These are phyloP conservation scores for Phacellophora camtschatica DNA, from an alignment of 30 jellyfish, hydroid and myxozoan species.

Conservation along the genomic window DNA sequence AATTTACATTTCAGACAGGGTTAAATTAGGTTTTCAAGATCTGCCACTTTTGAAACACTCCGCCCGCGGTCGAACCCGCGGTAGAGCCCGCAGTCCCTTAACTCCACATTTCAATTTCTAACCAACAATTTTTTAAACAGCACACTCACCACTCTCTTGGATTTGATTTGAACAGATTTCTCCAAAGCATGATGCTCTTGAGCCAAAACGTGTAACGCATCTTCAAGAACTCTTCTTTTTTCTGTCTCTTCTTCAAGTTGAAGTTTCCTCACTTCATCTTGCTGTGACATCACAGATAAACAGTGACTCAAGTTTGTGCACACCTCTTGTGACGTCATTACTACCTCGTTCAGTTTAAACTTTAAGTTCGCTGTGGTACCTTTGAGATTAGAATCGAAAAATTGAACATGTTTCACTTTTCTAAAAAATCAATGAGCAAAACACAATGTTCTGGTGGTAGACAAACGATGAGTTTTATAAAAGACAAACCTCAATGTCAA, in stretches of 20 bases:
- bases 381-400: neutral
- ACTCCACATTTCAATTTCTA: too few species aligned
- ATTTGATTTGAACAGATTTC: conserved; percentile 74
- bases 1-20: too few species aligned
- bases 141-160: conserved; percentile 47
- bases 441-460: too few species aligned
- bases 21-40: too few species aligned
- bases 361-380: conserved; percentile 90
- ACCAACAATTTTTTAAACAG: too few species aligned
- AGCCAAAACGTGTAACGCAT: conserved; percentile 94
- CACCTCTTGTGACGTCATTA: conserved; percentile 92
- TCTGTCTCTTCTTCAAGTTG: conserved; percentile 97
- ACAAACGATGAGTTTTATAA: too few species aligned
- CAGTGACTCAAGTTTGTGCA: conserved; percentile 90
- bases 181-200: conserved; percentile 94
- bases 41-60: too few species aligned
- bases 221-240: conserved; percentile 93
- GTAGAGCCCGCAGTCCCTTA: too few species aligned
- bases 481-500: too few species aligned
- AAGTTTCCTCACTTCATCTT: conserved; percentile 96
- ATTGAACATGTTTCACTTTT: neutral
- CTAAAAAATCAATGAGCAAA: too few species aligned
- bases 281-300: conserved; percentile 87
- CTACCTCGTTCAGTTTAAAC: conserved; percentile 88
- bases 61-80: too few species aligned